Evolutionary conservation across 2,888 invertebrate species (phyloP).

Genomic region (Thyatira batis): DNA sequence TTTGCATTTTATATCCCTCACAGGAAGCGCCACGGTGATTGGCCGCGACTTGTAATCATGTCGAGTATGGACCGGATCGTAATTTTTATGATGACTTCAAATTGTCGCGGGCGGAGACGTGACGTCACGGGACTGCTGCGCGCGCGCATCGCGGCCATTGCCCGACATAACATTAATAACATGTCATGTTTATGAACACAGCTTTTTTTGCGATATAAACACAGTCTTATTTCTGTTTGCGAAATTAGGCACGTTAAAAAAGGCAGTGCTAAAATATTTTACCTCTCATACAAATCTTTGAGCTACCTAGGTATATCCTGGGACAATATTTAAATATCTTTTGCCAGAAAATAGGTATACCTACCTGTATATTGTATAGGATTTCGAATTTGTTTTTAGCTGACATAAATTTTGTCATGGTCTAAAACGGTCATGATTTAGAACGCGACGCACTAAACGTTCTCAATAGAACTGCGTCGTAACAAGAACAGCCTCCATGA

Average conservation of each 20-base stretch:
- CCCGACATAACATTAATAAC: conserved; percentile 36
- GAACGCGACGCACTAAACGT: background rate
- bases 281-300: too few species aligned
- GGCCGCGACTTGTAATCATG: conserved; percentile 35
- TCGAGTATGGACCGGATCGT: conserved; percentile 52
- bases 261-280: too few species aligned
- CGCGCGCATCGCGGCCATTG: conserved; percentile 30
- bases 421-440: background rate
- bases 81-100: conserved; percentile 54
- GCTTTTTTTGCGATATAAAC: conserved; percentile 10
- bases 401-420: background rate
- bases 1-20: background rate
- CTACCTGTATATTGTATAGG: too few species aligned
- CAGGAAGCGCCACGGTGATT: background rate
- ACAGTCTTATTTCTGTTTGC: background rate
- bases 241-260: background rate
- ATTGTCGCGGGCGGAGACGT: conserved; percentile 44
- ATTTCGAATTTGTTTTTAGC: background rate
- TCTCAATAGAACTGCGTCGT: conserved; percentile 12
- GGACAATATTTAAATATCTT: too few species aligned
- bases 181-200: conserved; percentile 28
- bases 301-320: too few species aligned
- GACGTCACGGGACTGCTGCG: conserved; percentile 49
- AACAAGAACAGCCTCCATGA: conserved; percentile 10
- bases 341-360: too few species aligned